Percentiles rank a stretch among this genome's conserved stretches.
These are phyloP conservation scores for Botia almorhae DNA, from an alignment of 2,797 vertebrate species.

Conservation along the genomic window DNA sequence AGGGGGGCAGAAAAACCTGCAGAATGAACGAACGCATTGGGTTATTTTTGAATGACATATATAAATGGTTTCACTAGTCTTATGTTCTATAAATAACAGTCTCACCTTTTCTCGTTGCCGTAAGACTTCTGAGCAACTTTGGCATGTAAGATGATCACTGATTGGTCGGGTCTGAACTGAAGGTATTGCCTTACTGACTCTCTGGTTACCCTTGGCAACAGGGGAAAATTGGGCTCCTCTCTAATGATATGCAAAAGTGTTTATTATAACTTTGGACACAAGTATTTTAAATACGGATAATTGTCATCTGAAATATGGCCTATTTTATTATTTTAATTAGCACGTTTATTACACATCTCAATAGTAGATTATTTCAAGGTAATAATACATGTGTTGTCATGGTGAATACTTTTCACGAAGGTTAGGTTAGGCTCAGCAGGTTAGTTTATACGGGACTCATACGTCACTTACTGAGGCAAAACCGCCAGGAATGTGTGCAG, in stretches of 20 bases:
- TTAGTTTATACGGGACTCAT: background rate
- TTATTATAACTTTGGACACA: background rate
- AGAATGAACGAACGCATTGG: background rate
- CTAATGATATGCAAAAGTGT: conserved; percentile 53
- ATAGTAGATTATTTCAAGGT: too few relatives aligned
- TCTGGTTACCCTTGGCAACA: conserved; percentile 64
- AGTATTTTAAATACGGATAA: too few relatives aligned
- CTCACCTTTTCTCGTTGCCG: conserved; percentile 92
- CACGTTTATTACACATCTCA: too few relatives aligned
- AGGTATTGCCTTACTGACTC: conserved; percentile 76
- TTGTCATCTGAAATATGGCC: too few relatives aligned
- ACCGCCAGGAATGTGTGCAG: conserved; percentile 22
- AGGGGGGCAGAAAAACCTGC: conserved; percentile 95
- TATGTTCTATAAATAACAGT: background rate
- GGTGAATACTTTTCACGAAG: too few relatives aligned
- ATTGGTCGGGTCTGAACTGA: conserved; percentile 83
- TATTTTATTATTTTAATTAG: too few relatives aligned
- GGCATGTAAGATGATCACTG: conserved; percentile 87
- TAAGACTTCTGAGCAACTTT: conserved; percentile 98
- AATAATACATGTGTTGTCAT: too few relatives aligned
- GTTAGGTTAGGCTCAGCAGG: too few relatives aligned
- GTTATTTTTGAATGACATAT: background rate
- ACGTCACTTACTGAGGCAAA: background rate
- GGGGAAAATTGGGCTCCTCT: conserved; percentile 61
- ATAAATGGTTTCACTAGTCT: background rate